Percentiles rank a stretch among this genome's conserved stretches.
Evolutionary conservation across 2,888 invertebrate genomes (phyloP).

Genomic region (Nowickia ferox): DNA sequence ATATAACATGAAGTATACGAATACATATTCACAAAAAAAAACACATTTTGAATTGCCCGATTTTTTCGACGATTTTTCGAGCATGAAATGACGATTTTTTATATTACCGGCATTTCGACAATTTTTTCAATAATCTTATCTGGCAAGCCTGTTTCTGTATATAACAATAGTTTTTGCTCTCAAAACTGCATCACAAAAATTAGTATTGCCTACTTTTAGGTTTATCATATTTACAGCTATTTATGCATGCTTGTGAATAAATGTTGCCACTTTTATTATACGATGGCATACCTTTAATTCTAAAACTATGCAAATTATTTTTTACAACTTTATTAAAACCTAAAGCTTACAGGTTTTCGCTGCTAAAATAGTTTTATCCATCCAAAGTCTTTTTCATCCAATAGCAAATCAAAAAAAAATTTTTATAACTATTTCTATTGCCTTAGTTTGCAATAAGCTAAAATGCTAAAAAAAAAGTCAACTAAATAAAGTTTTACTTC

Average conservation of each 20-base stretch:
- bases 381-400: not conserved
- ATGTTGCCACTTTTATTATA: not conserved
- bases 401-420: not conserved
- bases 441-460: slow-evolving; percentile 36
- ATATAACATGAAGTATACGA: too few relatives aligned
- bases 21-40: too few relatives aligned
- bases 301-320: slow-evolving; percentile 35
- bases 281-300: not conserved
- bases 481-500: slow-evolving; percentile 39
- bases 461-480: slow-evolving; percentile 39
- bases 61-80: too few relatives aligned
- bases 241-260: too few relatives aligned
- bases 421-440: slow-evolving; percentile 14
- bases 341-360: not conserved
- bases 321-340: slow-evolving; percentile 41
- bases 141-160: too few relatives aligned
- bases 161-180: too few relatives aligned
- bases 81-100: too few relatives aligned
- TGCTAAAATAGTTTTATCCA: not conserved
- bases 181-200: not conserved
- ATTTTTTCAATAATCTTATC: too few relatives aligned
- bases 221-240: too few relatives aligned
- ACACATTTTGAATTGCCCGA: too few relatives aligned
- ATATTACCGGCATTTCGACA: too few relatives aligned
- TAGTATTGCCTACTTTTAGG: slow-evolving; percentile 22